Evolutionary conservation across 2,888 invertebrate genomes (phyloP).

Genomic region (Choristoneura rosaceana): DNA sequence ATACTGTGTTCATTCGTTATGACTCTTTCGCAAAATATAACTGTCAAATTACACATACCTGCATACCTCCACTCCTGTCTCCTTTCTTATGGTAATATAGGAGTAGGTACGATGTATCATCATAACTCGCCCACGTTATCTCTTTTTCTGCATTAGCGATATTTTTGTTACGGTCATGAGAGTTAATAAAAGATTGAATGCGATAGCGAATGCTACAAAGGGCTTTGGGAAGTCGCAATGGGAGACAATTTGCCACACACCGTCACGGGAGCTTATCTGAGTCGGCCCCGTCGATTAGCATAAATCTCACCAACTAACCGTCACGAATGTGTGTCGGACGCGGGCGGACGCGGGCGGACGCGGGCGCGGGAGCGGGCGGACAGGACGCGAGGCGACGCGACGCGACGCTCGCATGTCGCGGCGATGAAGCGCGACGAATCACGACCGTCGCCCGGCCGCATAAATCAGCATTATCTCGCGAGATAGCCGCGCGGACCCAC

Average conservation of each 20-base stretch:
- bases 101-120: constrained; percentile 40
- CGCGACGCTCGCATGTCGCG: constrained; percentile 67
- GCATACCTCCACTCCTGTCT: constrained; percentile 27
- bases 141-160: constrained; percentile 57
- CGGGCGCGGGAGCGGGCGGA: constrained; percentile 48
- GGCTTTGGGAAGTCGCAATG: constrained; percentile 73
- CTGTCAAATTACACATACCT: constrained; percentile 40
- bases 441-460: constrained; percentile 79
- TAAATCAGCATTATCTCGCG: constrained; percentile 86
- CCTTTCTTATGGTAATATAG: constrained; percentile 42
- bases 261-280: constrained; percentile 81
- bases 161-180: constrained; percentile 58
- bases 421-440: constrained; percentile 81
- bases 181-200: constrained; percentile 62
- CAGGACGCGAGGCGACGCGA: constrained; percentile 63
- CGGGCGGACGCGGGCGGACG: constrained; percentile 55
- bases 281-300: constrained; percentile 83
- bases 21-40: constrained; percentile 45
- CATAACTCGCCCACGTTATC: constrained; percentile 48
- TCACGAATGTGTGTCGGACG: constrained; percentile 76
- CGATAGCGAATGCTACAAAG: constrained; percentile 67
- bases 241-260: constrained; percentile 82
- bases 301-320: constrained; percentile 85
- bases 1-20: constrained; percentile 52
- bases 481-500: constrained; percentile 82